Evolutionary conservation across 2,113 vertebrate genomes (phyloP), one percentile per base, ranked within the genome.

Genomic region (Gadus macrocephalus): DNA sequence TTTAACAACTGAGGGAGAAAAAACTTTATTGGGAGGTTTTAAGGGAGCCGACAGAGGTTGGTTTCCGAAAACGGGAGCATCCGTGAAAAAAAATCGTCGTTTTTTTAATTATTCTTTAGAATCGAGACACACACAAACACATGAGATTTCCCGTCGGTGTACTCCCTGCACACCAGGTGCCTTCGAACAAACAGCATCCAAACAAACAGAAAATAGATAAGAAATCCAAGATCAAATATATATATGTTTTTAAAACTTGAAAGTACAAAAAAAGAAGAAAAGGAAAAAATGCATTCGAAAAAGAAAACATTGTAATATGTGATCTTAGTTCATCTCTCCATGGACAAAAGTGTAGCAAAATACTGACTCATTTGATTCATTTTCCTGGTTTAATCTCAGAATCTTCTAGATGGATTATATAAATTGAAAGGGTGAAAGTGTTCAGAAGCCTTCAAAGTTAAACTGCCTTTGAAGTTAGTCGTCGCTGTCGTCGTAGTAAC

Each of bases 121-220:
- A 35, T 35, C 31, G 31, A 35, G 31, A 35, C 31, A 35, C 31
- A 35, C 6, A 35, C 31, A 35, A 35, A 35, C 6, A 35, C 31
- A 35, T 5, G 31, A 35, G 31, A 25, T 25, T 25, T 35, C 4
- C 4, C 31, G 4, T 31, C 31, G 5, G 22, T 25, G 25, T 25
- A 25, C 82, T 87, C 77, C 69, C 35, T 89, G 92, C 91, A 94
- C 88, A 74, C 85, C 90, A 91, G 90, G 90, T 95, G 92, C 93
- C 2, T 49, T 49, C 42, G 83, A 92, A 56, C 75, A 83, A 62
- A 84, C 81, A 75, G 71, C 86, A 82, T 83, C 56, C 80, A 86
- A 83, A 85, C 76, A 72, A 79, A 78, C 83, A 75, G 71, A 79
- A 79, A 74, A 78, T 55, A 73, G 62, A 80, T 80, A 62, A 38